A percentile compares a stretch with the other conserved stretches of the same genome.
These are phyloP conservation scores for Hapalemur alaotrensis DNA, from an alignment of 2,797 vertebrate genomes.

Conservation along the genomic window DNA sequence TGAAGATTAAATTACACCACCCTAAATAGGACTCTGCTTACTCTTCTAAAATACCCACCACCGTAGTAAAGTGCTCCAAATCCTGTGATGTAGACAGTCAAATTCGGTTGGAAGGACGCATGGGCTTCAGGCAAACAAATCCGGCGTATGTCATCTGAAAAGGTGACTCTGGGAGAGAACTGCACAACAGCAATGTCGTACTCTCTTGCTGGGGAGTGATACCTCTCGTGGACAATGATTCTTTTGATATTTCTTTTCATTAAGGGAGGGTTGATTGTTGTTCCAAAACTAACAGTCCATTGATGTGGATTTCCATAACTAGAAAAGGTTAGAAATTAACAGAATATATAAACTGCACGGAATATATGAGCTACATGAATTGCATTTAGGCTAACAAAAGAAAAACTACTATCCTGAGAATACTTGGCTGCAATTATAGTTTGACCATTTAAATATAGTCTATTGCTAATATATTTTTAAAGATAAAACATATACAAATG, in stretches of 20 bases:
- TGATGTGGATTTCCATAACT: constrained; percentile 74
- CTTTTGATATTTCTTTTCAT: constrained; percentile 80
- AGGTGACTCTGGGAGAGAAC: constrained; percentile 80
- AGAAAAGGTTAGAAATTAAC: constrained; percentile 43
- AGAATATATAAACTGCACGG: background rate
- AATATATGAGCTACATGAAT: background rate
- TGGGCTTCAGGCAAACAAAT: constrained; percentile 85
- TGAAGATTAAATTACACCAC: background rate
- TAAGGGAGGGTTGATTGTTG: constrained; percentile 80
- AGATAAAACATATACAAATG: background rate
- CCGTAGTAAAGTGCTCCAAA: constrained; percentile 84
- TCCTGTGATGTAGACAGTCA: constrained; percentile 84
- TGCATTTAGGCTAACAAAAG: background rate
- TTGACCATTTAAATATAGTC: background rate
- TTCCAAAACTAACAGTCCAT: constrained; percentile 88
- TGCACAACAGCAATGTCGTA: constrained; percentile 86
- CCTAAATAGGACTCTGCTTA: background rate
- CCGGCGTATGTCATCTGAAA: constrained; percentile 76
- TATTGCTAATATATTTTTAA: constrained; percentile 28
- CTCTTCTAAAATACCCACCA: constrained; percentile 73
- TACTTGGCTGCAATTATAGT: background rate
- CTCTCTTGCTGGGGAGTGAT: constrained; percentile 77
- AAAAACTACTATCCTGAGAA: background rate
- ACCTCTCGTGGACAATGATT: constrained; percentile 84
- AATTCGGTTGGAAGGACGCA: constrained; percentile 79